Base-by-base conservation (phyloP, 2,888 invertebrate species). In the Epistrophe eligans region DNA sequence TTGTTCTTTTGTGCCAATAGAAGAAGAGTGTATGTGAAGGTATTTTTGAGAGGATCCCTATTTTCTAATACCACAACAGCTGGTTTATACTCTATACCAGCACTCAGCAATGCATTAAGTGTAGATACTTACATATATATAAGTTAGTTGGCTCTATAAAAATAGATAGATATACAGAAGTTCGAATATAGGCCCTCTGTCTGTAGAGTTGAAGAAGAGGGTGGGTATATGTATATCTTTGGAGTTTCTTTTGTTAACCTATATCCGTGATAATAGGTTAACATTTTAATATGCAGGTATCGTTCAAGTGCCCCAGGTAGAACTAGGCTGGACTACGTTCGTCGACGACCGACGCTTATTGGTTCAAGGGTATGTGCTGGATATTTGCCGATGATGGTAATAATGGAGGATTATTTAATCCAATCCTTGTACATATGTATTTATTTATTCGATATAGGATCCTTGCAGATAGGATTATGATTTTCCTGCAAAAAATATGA, bases 211-310 rank as follows among this genome's bases (percentile, higher is more conserved):
- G 43, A 66, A 52, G 67, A 79, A 83, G 87, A 79, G 83, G 87
- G 87, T 87, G 82, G 87, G 82, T 82, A 60, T 40, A 85, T 76
- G 74, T 76, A 60, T 40, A 85, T 76, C 82, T 87, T 82, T 76
- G 87, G 79, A 72, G 87, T 88, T 88, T 88, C 80, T 88, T 83
- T 88, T 84, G 83, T 88, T 88, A 88, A 88, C 88, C 88, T 88
- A 88, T 88, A 88, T 88, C 88, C 88, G 84, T 88, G 88, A 88
- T 88, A 88, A 88, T 88, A 88, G 88, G 88, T 88, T 84, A 88
- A 84, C 79, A 88, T 88, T 88, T 88, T 88, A 88, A 88, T 88
- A 88, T 88, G 88, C 88, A 88, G 88, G 88, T 88, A 88, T 88
- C 88, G 88, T 88, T 88, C 88, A 77, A 70, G 73, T 77, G 88